Base-by-base conservation (phyloP, 2,797 vertebrate species). In the Jordanella pulchra region DNA sequence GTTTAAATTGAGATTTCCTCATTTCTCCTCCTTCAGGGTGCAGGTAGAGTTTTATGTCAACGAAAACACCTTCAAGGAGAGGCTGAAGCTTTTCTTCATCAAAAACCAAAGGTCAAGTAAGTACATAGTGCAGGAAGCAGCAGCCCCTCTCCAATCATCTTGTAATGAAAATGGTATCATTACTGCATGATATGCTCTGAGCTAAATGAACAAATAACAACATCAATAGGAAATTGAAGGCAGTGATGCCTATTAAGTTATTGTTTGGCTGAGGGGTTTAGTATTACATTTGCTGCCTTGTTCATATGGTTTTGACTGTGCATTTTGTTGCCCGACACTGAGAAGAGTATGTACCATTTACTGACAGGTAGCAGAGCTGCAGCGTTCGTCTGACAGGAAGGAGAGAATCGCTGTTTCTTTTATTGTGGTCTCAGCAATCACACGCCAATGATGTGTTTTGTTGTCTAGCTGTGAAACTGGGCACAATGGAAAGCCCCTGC, bases 101-200 rank as follows among this genome's bases (percentile, higher is more conserved):
- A 96, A 96, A 92, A 96, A 96, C 93, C 95, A 96, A 93, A 95
- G 95, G 93, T 96, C 95, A 91, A 96, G 95, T 96, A 93, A 96
- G 95, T 95, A 86, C 64, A 77, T 39, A 65, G 2, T 2, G 5
- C 44, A 10, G 50, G 55, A 54, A 66, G 7, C 56, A 4, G 47
- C 64, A 9, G 0, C 15, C 2, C 0, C 1, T 64, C 18, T 60
- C 54, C 18, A 61, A 53, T 60, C 1, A 3, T 70, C 53, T 47
- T 44, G 25, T 65, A 64, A 66, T 50, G 39, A 68, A 61, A 68
- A 67, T 70, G 54, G 27, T 27, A 18, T n/a, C 11, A 12, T 45
- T 51, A 23, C 55, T 3, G 1, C 54, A 23, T 14, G 53, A 65
- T 51, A 18, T 58, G 15, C 54, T 60, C 51, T 0, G 18, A 71